These are phyloP conservation scores for Artemia sinica DNA, from an alignment of 2,888 invertebrate species.

Conservation along the genomic window DNA sequence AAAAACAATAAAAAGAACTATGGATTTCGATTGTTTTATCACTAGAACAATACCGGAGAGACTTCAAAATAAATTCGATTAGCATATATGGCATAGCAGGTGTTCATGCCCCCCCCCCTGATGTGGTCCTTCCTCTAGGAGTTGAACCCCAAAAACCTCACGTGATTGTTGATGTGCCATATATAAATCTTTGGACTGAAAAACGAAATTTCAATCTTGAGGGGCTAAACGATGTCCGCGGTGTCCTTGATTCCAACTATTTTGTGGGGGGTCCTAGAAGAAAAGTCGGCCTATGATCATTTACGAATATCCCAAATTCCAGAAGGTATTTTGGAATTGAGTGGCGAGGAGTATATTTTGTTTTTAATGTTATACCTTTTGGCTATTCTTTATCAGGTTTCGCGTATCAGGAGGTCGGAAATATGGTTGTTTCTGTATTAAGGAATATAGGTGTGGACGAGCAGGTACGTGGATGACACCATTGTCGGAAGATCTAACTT, in stretches of 20 bases:
- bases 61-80: neutral
- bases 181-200: neutral
- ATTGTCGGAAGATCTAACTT: neutral
- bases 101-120: neutral
- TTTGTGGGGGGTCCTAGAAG: neutral
- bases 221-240: neutral
- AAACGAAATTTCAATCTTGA: neutral
- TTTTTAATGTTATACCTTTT: constrained; percentile 5
- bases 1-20: neutral
- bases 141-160: neutral
- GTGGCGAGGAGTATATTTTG: neutral
- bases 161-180: neutral
- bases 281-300: neutral
- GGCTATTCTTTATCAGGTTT: neutral
- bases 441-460: neutral
- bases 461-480: neutral
- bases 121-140: neutral
- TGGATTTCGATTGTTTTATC: neutral
- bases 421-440: neutral
- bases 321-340: neutral
- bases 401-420: neutral
- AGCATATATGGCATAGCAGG: neutral
- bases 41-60: neutral
- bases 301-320: neutral
- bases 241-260: neutral